These are phyloP conservation scores for Stictocephala bisonia DNA, from an alignment of 2,888 invertebrate species.

Conservation along the genomic window DNA sequence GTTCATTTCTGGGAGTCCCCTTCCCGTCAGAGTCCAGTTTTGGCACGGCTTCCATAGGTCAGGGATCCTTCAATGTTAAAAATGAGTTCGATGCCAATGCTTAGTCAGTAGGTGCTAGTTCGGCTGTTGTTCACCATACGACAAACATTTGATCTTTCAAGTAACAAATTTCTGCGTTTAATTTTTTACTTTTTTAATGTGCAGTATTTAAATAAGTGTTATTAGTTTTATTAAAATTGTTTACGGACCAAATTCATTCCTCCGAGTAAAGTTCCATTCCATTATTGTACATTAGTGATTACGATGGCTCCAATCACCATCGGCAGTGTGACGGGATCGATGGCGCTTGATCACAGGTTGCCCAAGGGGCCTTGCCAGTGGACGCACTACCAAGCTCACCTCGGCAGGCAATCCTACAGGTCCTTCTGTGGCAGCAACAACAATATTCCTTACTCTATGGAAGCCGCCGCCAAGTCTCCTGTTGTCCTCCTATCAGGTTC, in stretches of 20 bases:
- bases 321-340: slow-evolving; percentile 40
- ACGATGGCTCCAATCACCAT: slow-evolving; percentile 43
- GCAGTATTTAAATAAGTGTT: background rate
- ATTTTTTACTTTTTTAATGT: too few species aligned
- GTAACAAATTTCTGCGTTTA: too few species aligned
- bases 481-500: slow-evolving; percentile 32
- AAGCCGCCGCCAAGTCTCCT: slow-evolving; percentile 13
- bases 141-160: too few species aligned
- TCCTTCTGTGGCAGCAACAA: slow-evolving; percentile 34
- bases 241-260: background rate
- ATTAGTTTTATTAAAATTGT: background rate
- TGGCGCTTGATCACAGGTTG: slow-evolving; percentile 22
- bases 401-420: slow-evolving; percentile 33
- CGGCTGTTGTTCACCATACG: too few species aligned
- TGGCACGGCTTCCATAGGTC: slow-evolving; percentile 31
- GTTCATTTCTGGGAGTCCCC: slow-evolving; percentile 31
- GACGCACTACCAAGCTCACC: slow-evolving; percentile 42
- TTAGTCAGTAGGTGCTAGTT: too few species aligned
- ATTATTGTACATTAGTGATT: background rate
- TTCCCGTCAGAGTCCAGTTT: slow-evolving; percentile 16
- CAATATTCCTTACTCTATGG: slow-evolving; percentile 34
- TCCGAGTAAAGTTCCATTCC: background rate
- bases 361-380: slow-evolving; percentile 43
- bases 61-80: slow-evolving; percentile 25
- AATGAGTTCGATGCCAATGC: slow-evolving; percentile 5